Evolutionary conservation across 2,797 vertebrate species (phyloP).

Genomic region (Pipistrellus pipistrellus): DNA sequence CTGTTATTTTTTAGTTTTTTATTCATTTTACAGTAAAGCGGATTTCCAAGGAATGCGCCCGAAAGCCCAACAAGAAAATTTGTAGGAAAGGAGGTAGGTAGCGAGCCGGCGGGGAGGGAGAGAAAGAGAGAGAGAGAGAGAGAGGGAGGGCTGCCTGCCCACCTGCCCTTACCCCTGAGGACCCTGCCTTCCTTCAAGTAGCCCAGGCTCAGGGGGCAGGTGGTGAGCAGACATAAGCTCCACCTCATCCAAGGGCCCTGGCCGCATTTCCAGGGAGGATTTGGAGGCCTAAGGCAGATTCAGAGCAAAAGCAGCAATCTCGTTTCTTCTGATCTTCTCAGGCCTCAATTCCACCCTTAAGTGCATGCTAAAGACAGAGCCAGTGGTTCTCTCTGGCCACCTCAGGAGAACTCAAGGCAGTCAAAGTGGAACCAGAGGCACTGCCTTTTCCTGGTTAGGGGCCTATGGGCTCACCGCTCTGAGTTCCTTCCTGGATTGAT

Average conservation of each 20-base stretch:
- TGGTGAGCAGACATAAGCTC: conserved; percentile 61
- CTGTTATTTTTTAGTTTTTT: conserved; percentile 99
- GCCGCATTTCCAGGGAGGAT: conserved; percentile 58
- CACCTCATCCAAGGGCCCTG: conserved; percentile 41
- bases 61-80: conserved; percentile 99
- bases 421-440: conserved; percentile 41
- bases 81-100: conserved; percentile 99
- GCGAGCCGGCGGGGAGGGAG: conserved; percentile 90
- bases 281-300: conserved; percentile 67
- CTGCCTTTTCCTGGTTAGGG: not conserved
- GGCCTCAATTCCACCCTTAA: conserved; percentile 31
- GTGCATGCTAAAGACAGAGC: conserved; percentile 22
- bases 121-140: conserved; percentile 88
- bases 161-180: conserved; percentile 76
- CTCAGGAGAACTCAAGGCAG: conserved; percentile 23
- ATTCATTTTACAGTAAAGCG: conserved; percentile 99
- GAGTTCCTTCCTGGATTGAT: not conserved
- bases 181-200: conserved; percentile 75
- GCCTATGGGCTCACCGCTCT: not conserved
- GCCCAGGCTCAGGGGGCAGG: conserved; percentile 60
- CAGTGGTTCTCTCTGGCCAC: conserved; percentile 1
- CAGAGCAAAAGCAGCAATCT: conserved; percentile 73
- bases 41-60: conserved; percentile 99
- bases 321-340: not conserved
- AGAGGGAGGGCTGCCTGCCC: conserved; percentile 85